Evolutionary conservation across 2,888 invertebrate species (phyloP).

Genomic region (Prenolepis imparis): DNA sequence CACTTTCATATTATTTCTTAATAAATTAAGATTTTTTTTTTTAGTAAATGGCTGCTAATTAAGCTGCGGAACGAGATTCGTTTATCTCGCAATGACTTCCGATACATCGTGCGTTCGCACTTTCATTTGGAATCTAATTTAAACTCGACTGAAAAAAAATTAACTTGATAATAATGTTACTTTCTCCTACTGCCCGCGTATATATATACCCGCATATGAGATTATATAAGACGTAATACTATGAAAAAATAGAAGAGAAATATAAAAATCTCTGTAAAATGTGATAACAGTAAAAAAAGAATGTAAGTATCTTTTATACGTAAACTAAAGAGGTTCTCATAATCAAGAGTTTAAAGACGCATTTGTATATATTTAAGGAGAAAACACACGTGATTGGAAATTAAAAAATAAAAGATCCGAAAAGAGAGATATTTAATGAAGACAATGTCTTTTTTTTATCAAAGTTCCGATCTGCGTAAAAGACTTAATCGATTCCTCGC

Average conservation of each 20-base stretch:
- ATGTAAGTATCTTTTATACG: background rate
- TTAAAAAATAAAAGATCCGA: background rate
- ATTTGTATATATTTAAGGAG: background rate
- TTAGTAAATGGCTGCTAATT: slow-evolving; percentile 2
- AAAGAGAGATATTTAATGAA: background rate
- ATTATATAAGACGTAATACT: slow-evolving; percentile 20
- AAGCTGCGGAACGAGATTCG: slow-evolving; percentile 20
- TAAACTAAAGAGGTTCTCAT: background rate
- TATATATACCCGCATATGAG: background rate
- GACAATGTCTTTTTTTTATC: background rate
- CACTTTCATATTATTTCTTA: background rate
- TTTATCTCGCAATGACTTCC: slow-evolving; percentile 36
- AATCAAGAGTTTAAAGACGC: background rate
- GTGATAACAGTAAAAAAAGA: background rate
- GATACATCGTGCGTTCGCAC: slow-evolving; percentile 40
- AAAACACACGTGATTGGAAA: background rate
- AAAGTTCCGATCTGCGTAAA: background rate
- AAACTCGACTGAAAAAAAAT: slow-evolving; percentile 26
- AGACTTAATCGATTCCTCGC: background rate
- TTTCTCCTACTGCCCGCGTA: slow-evolving; percentile 61
- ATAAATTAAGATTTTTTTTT: slow-evolving; percentile 17
- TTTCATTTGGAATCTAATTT: slow-evolving; percentile 47
- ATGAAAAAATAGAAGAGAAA: slow-evolving; percentile 17
- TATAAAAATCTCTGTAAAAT: background rate
- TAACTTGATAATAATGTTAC: slow-evolving; percentile 53